These are phyloP conservation scores for Ancistrus triradiatus DNA, from an alignment of 2,113 vertebrate species.

Conservation along the genomic window DNA sequence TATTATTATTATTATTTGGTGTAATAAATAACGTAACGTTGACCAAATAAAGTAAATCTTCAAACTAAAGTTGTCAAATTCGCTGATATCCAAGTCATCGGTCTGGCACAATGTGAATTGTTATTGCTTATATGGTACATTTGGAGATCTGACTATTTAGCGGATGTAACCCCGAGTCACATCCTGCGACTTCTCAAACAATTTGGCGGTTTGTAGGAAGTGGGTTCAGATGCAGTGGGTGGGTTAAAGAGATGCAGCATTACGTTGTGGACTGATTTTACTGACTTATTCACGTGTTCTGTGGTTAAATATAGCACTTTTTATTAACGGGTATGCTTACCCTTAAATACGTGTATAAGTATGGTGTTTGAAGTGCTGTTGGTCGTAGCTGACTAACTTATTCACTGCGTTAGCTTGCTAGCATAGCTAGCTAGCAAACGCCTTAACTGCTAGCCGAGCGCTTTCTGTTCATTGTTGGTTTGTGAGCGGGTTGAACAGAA, in stretches of 20 bases:
- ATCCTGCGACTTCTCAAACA: constrained; percentile 43
- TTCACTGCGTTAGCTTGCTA: too few relatives aligned
- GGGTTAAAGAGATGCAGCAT: not conserved
- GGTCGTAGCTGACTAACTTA: not conserved
- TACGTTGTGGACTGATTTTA: not conserved
- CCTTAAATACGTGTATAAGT: too few relatives aligned
- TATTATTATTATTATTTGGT: too few relatives aligned
- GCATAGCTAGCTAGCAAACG: too few relatives aligned
- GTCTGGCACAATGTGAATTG: too few relatives aligned
- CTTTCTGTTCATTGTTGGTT: too few relatives aligned
- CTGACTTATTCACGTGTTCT: not conserved
- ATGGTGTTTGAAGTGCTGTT: not conserved
- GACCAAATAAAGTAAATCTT: too few relatives aligned
- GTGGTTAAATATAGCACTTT: not conserved
- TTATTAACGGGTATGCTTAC: not conserved
- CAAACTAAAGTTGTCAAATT: too few relatives aligned
- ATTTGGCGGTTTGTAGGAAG: constrained; percentile 52
- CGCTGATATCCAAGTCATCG: not conserved
- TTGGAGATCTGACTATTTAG: too few relatives aligned
- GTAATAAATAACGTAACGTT: too few relatives aligned
- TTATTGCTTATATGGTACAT: too few relatives aligned
- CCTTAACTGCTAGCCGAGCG: too few relatives aligned
- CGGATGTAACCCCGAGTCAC: constrained; percentile 22
- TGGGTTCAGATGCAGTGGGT: not conserved
- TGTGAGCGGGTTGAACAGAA: not conserved